Evolutionary conservation across 2,113 vertebrate species (phyloP).

Genomic region (Dermatemys mawii): DNA sequence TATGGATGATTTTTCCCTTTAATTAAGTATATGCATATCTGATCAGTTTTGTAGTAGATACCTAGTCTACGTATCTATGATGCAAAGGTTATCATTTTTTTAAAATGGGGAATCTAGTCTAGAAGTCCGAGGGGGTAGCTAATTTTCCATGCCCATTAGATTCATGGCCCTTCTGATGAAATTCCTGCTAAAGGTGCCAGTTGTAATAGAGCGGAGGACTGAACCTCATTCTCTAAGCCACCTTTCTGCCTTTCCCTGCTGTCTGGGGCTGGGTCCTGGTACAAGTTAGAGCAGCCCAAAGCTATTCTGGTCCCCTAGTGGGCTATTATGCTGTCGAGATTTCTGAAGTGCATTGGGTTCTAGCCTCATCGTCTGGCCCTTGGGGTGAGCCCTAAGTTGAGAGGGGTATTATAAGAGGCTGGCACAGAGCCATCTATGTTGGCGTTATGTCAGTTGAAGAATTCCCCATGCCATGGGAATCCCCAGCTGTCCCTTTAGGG

Average conservation of each 20-base stretch:
- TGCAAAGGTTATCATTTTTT: not conserved
- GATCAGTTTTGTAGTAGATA: not conserved
- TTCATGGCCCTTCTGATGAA: not conserved
- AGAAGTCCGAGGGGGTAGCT: not conserved
- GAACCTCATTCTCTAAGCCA: not conserved
- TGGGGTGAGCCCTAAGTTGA: not conserved
- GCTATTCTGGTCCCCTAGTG: not conserved
- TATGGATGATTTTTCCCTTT: not conserved
- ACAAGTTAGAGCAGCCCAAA: not conserved
- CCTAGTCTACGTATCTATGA: not conserved
- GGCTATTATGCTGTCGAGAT: not conserved
- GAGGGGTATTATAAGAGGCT: not conserved
- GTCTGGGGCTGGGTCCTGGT: not conserved
- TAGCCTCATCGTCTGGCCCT: not conserved
- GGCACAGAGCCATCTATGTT: not conserved
- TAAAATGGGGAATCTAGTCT: not conserved
- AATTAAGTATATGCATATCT: not conserved
- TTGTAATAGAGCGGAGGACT: not conserved
- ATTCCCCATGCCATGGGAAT: not conserved
- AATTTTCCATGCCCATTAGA: not conserved
- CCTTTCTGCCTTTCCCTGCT: not conserved
- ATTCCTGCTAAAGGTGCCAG: not conserved
- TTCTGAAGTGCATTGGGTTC: not conserved
- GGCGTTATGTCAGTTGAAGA: not conserved
- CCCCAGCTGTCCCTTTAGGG: not conserved